A percentile compares a stretch with the other conserved stretches of the same genome.
These are phyloP conservation scores for Phyllostomus hastatus DNA, from an alignment of 2,113 vertebrate species.

Conservation along the genomic window DNA sequence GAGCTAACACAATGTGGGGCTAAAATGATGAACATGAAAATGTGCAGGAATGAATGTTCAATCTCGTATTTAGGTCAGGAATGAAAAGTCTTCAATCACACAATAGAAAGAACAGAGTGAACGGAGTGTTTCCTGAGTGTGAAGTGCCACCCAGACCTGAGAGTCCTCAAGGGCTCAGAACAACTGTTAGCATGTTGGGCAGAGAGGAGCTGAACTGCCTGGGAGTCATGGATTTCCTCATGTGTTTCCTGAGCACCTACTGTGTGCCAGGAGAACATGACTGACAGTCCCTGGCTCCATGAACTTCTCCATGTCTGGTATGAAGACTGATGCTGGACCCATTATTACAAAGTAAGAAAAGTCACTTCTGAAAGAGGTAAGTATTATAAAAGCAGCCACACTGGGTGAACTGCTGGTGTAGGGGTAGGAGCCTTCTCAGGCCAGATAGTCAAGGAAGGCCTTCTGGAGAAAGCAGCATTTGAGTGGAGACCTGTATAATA, in stretches of 20 bases:
- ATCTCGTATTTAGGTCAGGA: not conserved
- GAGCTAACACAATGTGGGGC: not conserved
- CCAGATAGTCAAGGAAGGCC: not conserved
- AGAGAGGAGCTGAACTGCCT: not conserved
- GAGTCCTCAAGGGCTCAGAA: not conserved
- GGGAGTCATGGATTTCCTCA: not conserved
- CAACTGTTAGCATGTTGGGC: accelerated
- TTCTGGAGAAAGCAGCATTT: not conserved
- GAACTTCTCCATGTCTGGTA: not conserved
- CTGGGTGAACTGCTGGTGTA: too few species aligned
- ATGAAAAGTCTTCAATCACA: not conserved
- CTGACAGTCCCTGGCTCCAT: not conserved
- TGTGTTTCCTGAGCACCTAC: not conserved
- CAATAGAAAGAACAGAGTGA: not conserved
- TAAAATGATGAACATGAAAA: not conserved
- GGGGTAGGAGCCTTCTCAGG: not conserved
- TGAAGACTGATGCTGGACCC: not conserved
- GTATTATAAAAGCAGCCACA: too few species aligned
- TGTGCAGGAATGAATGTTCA: not conserved
- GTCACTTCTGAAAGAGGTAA: not conserved
- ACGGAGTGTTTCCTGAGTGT: too few species aligned
- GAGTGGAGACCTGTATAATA: not conserved
- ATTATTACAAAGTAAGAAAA: not conserved
- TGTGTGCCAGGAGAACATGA: not conserved
- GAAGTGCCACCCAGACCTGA: not conserved